Evolutionary conservation across 2,113 vertebrate species (phyloP), one percentile per base, ranked within the genome.

Genomic region (Acanthochromis polyacanthus): DNA sequence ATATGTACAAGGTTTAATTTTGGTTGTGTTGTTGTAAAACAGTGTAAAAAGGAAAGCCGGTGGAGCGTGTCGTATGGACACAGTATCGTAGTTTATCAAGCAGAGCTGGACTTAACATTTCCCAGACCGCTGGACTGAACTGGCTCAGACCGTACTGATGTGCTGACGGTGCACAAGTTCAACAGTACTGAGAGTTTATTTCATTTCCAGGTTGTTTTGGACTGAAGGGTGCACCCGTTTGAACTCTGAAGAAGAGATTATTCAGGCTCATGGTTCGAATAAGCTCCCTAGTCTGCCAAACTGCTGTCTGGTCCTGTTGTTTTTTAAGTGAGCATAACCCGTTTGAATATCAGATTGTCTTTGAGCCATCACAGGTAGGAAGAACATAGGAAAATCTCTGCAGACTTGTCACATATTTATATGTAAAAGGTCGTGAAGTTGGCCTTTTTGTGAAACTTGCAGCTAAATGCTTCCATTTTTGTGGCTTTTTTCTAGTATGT

Each of bases 401-500:
- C 63, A 57, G 60, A 77, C n/a, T 62, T 25, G 74, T 82, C 45
- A 25, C 10, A 62, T 81, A 79, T 89, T 85, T 63, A 80, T 83
- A 74, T 68, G 22, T n/a, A 25, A 30, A 71, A 25, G 71, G 51
- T 79, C 59, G 16, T 1, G 1, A 43, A 2, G 9, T 36, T 17
- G 23, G 40, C 48, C 23, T 85, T 72, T 84, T 78, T 72, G 50
- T 80, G 36, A 83, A 82, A 76, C 46, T 69, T 80, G 81, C 89
- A 92, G 86, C 82, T 81, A 81, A 81, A 89, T 77, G 82, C 86
- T 91, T 88, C 82, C 83, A 80, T 73, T 85, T 85, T 71, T 65
- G 67, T 83, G 60, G 36, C 57, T 78, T 74, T 82, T 61, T 20
- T 62, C 5, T 72, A 38, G 22, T 62, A 38, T 61, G 32, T 74